Base-by-base conservation (phyloP, 2,113 vertebrate genomes). In the Agapornis roseicollis region DNA sequence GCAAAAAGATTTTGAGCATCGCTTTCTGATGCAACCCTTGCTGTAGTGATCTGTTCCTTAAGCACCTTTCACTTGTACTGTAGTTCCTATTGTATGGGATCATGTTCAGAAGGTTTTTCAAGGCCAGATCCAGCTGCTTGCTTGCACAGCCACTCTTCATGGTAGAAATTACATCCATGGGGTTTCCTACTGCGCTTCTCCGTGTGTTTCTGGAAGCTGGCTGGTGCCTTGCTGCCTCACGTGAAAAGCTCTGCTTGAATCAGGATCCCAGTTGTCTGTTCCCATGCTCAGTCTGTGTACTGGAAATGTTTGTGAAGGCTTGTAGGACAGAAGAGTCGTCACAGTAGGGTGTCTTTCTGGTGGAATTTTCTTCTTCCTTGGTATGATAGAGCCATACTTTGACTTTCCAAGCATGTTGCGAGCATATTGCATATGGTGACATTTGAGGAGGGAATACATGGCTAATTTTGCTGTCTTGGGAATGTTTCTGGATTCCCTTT, bases 151-250 rank as follows among this genome's bases (percentile, higher is more conserved):
- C 3, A 2, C 29, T 79, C 20, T 25, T 58, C 13, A 13, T 0
- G 0, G 29, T 3, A 9, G 37, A n/a, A 20, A 64, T n/a, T 44
- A 39, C 61, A 31, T 17, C 17, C 24, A 14, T 0, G 1, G 29
- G 13, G 63, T 80, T 72, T 69, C n/a, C 27, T 88, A 2, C 55
- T 64, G 49, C 6, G 11, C 42, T 33, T 35, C 60, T 50, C 47
- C 3, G 0, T 28, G 31, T 71, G 13, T 18, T 78, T 44, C 33
- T 66, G n/a, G 12, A 39, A 60, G 55, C 66, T 68, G 37, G 11
- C 17, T 15, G 12, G 8, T 69, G 61, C n/a, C 28, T 74, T 69
- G 49, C 37, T 58, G 60, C 44, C 81, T 56, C 22, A 63, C 13
- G 9, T 78, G 35, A 8, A 39, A 63, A 52, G 18, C 42, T 33